phyloP scores from a whole-genome alignment of 2,113 vertebrate species.

The Euleptes europaea region DNA sequence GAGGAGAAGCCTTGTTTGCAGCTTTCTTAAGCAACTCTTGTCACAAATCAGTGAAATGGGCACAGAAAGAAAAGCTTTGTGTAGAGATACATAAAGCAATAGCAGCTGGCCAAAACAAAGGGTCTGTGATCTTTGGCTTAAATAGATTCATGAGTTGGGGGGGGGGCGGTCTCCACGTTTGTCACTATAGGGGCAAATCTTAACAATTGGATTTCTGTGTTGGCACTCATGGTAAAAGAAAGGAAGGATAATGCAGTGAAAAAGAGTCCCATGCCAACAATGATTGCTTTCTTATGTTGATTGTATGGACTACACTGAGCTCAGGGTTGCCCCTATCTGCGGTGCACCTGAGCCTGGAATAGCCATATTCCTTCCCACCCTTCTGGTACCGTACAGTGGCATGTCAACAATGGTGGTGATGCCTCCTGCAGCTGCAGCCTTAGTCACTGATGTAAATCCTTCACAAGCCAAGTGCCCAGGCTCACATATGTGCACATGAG shows the following conservation, averaged over 20 bases:
- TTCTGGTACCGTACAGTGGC: slow-evolving; percentile 74
- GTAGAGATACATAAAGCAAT: background rate
- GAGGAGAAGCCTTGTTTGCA: background rate
- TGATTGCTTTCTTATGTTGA: too few species aligned
- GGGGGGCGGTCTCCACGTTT: too few species aligned
- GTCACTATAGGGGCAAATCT: too few species aligned
- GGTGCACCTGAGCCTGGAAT: background rate
- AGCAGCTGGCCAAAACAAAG: too few species aligned
- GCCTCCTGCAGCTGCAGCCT: slow-evolving; percentile 83
- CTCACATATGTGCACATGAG: slow-evolving; percentile 84
- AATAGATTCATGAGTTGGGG: too few species aligned
- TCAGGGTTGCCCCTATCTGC: too few species aligned
- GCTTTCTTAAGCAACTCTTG: background rate
- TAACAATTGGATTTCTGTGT: too few species aligned
- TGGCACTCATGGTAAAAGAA: too few species aligned
- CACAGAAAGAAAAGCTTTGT: background rate
- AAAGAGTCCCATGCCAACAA: too few species aligned
- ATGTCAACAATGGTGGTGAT: slow-evolving; percentile 86
- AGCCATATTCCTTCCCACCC: background rate
- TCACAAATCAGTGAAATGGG: background rate
- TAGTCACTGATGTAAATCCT: slow-evolving; percentile 80
- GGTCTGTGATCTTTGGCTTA: too few species aligned
- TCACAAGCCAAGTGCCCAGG: slow-evolving; percentile 82
- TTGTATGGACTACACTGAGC: too few species aligned
- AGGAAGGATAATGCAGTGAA: too few species aligned